A percentile compares a stretch with the other conserved stretches of the same genome.
Conservation (phyloP, 30 jellyfish, hydroid and myxozoan species). For the Mastigias papua region DNA sequence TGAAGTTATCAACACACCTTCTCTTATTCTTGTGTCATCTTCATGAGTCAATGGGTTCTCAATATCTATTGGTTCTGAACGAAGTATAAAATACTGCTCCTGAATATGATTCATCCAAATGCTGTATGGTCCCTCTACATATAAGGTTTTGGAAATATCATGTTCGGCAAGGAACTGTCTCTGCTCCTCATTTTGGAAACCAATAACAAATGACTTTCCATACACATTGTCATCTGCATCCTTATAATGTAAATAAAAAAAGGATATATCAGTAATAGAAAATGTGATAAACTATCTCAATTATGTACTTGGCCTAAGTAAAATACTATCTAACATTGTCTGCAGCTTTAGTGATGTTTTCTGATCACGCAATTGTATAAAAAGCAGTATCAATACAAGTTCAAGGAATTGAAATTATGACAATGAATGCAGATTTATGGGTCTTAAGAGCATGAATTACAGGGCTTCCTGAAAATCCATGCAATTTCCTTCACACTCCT, state of each 20-base stretch:
- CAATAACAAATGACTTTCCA: conserved; percentile 70
- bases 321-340: too few relatives aligned
- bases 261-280: neutral
- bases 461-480: too few relatives aligned
- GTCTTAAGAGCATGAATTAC: too few relatives aligned
- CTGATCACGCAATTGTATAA: too few relatives aligned
- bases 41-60: conserved; percentile 67
- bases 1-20: conserved; percentile 26
- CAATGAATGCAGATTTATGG: too few relatives aligned
- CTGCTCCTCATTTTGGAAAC: conserved; percentile 80
- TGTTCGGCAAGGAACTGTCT: conserved; percentile 53
- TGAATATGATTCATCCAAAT: conserved; percentile 87
- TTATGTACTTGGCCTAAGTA: too few relatives aligned
- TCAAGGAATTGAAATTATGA: too few relatives aligned
- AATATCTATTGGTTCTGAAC: conserved; percentile 60
- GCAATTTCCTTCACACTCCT: too few relatives aligned
- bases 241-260: neutral
- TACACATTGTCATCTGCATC: conserved; percentile 29
- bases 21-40: conserved; percentile 70
- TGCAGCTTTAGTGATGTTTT: too few relatives aligned
- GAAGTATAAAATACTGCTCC: conserved; percentile 73
- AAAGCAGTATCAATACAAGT: too few relatives aligned
- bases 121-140: conserved; percentile 88
- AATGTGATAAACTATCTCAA: too few relatives aligned
- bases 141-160: conserved; percentile 60